Evolutionary conservation across 37 sponge, comb jelly and placozoan species (phyloP).

Genomic region (Agelas oroides): DNA sequence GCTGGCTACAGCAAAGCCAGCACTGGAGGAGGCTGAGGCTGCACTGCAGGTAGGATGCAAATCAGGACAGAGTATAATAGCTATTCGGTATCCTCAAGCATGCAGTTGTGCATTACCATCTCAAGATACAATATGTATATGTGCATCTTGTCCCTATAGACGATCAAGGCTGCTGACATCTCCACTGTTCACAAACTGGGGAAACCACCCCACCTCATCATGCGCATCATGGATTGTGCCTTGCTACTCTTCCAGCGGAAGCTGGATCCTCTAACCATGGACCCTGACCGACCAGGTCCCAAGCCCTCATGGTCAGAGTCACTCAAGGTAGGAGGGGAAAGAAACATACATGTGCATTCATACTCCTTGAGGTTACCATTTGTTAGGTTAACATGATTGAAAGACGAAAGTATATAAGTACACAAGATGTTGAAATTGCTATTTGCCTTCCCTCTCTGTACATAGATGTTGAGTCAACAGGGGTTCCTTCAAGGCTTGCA

Average conservation of each 20-base stretch:
- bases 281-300: slow-evolving; percentile 90
- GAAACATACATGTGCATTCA: neutral
- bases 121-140: no score
- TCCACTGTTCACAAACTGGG: slow-evolving; percentile 95
- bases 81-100: no score
- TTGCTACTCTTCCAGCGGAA: slow-evolving; percentile 87
- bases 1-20: slow-evolving; percentile 94
- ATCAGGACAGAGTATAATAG: no score
- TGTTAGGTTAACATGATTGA: neutral
- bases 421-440: neutral
- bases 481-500: slow-evolving; percentile 84
- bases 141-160: slow-evolving; percentile 33
- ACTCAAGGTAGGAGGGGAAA: slow-evolving; percentile 58
- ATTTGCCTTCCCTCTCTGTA: neutral
- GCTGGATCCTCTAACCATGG: slow-evolving; percentile 74
- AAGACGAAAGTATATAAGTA: no score
- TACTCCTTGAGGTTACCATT: neutral
- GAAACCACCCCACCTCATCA: slow-evolving; percentile 99
- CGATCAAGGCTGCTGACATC: slow-evolving; percentile 96
- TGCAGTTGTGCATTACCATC: no score
- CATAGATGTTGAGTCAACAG: slow-evolving; percentile 85
- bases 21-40: slow-evolving; percentile 95
- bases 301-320: slow-evolving; percentile 98
- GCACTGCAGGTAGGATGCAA: slow-evolving; percentile 56
- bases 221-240: slow-evolving; percentile 99